Base-by-base conservation (phyloP, 2,888 invertebrate species). In the Ctena decussata region DNA sequence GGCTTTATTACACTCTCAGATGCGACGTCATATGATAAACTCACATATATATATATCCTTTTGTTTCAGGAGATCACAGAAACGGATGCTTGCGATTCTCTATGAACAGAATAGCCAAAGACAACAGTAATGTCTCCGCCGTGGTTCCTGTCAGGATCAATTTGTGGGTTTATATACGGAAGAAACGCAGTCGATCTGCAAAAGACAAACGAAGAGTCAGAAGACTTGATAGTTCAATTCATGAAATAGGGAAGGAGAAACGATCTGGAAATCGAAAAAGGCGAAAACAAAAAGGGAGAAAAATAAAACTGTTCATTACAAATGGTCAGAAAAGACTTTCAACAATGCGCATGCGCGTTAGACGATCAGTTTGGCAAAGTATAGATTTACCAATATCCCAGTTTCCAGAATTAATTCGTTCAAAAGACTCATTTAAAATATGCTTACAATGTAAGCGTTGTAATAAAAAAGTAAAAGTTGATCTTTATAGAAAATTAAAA, bases 321-420 rank as follows among this genome's bases (percentile, higher is more conserved):
- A 73, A 86, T 69, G 84, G 79, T 37, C 27, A 41, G 6, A 79
- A 82, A 53, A 41, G 49, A n/a, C 49, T 86, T 37, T 81, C 77
- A 30, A 84, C 75, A 81, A 77, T 82, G 73, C 84, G 84, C 41
- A 81, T 81, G 84, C 78, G 81, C 21, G 71, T 86, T 24, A 32
- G 44, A n/a, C 46, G 78, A 41, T 80, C 84, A 1, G 41, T 49
- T 15, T 86, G 86, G 86, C 82, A 82, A 30, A 79, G 69, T 53
- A 77, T 86, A 39, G 86, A 86, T 46, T 57, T 86, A 46, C 86
- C 86, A 11, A 84, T 86, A 11, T 84, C 86, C 18, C 86, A 84
- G 46, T 86, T 86, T 70, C 84, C 81, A 32, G 44, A 72, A 11
- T 70, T 77, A 6, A 84, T 86, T 18, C 78, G 69, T 30, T 46